Evolutionary conservation across 2,888 invertebrate species (phyloP), one percentile per base, ranked within the genome.

Genomic region (Drosophila cognata): DNA sequence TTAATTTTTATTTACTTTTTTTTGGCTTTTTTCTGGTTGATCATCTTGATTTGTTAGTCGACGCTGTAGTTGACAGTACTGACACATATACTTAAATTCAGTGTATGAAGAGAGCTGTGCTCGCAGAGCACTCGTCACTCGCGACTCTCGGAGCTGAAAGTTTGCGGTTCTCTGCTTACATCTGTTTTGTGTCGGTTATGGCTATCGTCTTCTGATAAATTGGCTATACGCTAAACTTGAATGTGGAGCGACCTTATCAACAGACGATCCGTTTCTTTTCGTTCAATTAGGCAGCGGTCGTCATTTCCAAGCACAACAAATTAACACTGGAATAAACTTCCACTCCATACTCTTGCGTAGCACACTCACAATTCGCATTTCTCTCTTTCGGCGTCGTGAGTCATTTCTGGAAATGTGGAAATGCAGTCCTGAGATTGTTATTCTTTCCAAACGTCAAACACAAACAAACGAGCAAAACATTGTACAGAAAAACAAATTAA

Each of bases 171-270:
- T 57, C 58, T 60, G 38, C 16, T 33, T 33, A 50, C 28, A 57
- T 74, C 43, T 74, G 61, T 58, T 74, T 74, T 61, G 55, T 51
- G 35, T 68, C 25, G 52, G 51, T 52, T 58, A 25, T 36, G 53
- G 63, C 68, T 64, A 78, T 77, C 64, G 64, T 50, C 35, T 59
- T 65, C 41, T 65, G 59, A 69, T 69, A 77, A 69, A 77, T 61
- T 58, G 33, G 13, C 33, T 64, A 63, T 61, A 28, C 43, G 64
- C 53, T 50, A 53, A 67, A 64, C 74, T 52, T 28, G 61, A 61
- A 58, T 73, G 55, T 61, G 35, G 50, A 78, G 43, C 59, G 29
- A 62, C 25, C 74, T 74, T 79, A 77, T 79, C 79, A 74, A 59
- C 65, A 74, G 79, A 2, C 38, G 79, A 79, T 79, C 77, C 66